Evolutionary conservation across 2,888 invertebrate genomes (phyloP).

Genomic region (Calephelis perditalis): DNA sequence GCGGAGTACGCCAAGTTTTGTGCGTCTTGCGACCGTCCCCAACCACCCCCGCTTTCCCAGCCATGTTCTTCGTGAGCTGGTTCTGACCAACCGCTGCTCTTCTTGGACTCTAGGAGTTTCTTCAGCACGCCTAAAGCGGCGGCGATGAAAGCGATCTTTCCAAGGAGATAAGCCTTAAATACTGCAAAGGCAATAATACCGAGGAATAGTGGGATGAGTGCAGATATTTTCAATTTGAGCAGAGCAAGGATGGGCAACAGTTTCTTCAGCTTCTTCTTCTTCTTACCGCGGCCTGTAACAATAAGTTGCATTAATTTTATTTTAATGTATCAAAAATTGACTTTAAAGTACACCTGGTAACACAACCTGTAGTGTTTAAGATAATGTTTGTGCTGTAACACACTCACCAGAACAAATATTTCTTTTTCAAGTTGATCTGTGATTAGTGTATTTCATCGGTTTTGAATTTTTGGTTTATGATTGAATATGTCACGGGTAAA

Average conservation of each 20-base stretch:
- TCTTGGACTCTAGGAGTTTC: constrained; percentile 86
- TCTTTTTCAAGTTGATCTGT: too few relatives aligned
- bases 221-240: constrained; percentile 86
- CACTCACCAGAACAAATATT: too few relatives aligned
- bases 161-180: constrained; percentile 89
- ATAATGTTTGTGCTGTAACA: too few relatives aligned
- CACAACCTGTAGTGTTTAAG: too few relatives aligned
- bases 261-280: constrained; percentile 87
- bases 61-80: constrained; percentile 80
- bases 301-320: background rate
- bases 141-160: constrained; percentile 89
- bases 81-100: constrained; percentile 84
- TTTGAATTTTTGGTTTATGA: too few relatives aligned
- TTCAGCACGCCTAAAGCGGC: constrained; percentile 82
- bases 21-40: constrained; percentile 82
- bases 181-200: constrained; percentile 86
- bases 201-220: constrained; percentile 86
- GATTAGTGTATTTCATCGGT: too few relatives aligned
- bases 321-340: background rate
- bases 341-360: too few relatives aligned
- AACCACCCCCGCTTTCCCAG: constrained; percentile 74
- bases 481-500: too few relatives aligned
- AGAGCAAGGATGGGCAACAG: constrained; percentile 86
- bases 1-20: constrained; percentile 85
- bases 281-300: constrained; percentile 85